Base-by-base conservation (phyloP, 2,888 invertebrate genomes). In the Thymelicus sylvestris region DNA sequence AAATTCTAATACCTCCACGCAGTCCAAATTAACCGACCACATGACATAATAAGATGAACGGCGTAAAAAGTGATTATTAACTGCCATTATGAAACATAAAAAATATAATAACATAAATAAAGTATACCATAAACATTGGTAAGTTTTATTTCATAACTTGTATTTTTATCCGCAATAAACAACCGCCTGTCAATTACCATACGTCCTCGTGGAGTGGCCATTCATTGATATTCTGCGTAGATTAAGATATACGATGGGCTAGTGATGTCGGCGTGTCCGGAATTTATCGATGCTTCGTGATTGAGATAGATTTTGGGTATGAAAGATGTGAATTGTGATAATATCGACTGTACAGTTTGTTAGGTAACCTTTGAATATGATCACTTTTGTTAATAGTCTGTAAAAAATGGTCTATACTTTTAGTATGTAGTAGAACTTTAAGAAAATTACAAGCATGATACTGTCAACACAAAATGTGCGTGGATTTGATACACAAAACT, bases 131-230 rank as follows among this genome's bases (percentile, higher is more conserved):
- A 60, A 65, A 70, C 19, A 48, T 65, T 65, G 57, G 15, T 48
- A 57, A 62, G 60, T 61, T 72, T 72, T 69, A 60, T 73, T 73
- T 72, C 70, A 70, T 71, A 74, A 70, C 62, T 60, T 66, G 52
- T 57, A 65, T 71, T 69, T 73, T 71, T 70, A 75, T 72, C 73
- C 41, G 68, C 71, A 73, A 72, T 76, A 86, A 87, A 89, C 83
- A 84, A 84, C 75, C 68, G 68, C 70, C 81, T 84, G 88, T 85
- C 88, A 86, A 86, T 86, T 85, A 83, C 76, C 76, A 81, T 79
- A 77, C 75, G 80, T 70, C 76, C 73, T 77, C 70, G 69, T 80
- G 81, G 82, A 78, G 80, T 72, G 74, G 75, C 48, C 69, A 73
- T 73, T 77, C 75, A 78, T 81, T 76, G 83, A 82, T 81, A 79